These are phyloP conservation scores for Monarcha castaneiventris DNA, from an alignment of 2,113 vertebrate genomes.

Conservation along the genomic window DNA sequence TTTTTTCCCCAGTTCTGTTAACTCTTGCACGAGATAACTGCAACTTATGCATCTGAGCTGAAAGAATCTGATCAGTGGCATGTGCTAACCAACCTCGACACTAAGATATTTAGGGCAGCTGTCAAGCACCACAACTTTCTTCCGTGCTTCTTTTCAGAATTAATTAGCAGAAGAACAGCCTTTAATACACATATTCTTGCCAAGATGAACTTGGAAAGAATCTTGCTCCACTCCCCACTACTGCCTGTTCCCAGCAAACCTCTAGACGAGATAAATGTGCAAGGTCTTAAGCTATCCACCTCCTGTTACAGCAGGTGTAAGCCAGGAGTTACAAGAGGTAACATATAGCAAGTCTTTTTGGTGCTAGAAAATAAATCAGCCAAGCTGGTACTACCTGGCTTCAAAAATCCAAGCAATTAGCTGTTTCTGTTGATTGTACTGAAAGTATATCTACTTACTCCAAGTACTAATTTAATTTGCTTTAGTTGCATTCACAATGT, in stretches of 20 bases:
- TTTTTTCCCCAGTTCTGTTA: not conserved
- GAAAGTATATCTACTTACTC: not conserved
- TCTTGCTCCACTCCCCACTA: not conserved
- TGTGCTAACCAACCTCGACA: slow-evolving; percentile 59
- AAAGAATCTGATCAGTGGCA: slow-evolving; percentile 49
- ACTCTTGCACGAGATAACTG: not conserved
- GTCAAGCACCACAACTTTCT: slow-evolving; percentile 57
- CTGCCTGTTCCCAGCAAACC: slow-evolving; percentile 2
- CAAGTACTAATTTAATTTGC: not conserved
- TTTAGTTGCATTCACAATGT: not conserved
- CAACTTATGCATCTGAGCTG: not conserved
- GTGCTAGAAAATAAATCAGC: not conserved
- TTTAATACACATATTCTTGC: slow-evolving; percentile 19
- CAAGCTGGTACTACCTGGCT: not conserved
- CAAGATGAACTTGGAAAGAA: slow-evolving; percentile 60
- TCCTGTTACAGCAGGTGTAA: not conserved
- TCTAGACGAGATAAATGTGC: not conserved
- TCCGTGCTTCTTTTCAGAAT: slow-evolving; percentile 53
- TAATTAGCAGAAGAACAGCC: slow-evolving; percentile 62
- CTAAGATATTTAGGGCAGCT: slow-evolving; percentile 51
- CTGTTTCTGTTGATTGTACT: not conserved
- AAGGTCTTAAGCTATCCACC: not conserved
- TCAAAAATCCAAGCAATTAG: not conserved
- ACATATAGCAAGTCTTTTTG: not conserved
- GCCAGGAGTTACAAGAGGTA: not conserved